phyloP scores from a whole-genome alignment of 2,888 invertebrate genomes.

The Clostera curtula region DNA sequence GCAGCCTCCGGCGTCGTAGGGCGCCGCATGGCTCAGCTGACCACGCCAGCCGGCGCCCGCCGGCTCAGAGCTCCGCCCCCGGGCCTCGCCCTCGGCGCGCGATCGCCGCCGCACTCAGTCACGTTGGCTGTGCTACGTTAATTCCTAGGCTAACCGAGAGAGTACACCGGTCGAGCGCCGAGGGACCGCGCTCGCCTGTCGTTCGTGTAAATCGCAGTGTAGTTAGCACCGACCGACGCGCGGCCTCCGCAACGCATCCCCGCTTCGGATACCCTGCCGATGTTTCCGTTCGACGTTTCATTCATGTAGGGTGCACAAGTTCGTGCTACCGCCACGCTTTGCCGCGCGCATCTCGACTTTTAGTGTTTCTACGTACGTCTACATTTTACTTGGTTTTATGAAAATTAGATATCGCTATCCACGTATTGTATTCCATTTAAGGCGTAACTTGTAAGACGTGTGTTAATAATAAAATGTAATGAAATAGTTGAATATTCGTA shows the following conservation, averaged over 20 bases:
- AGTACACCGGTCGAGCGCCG: slow-evolving; percentile 47
- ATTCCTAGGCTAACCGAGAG: slow-evolving; percentile 54
- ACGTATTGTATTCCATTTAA: slow-evolving; percentile 69
- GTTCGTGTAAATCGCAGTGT: slow-evolving; percentile 30
- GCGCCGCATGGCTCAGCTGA: slow-evolving; percentile 33
- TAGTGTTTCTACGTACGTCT: slow-evolving; percentile 47
- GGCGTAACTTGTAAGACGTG: slow-evolving; percentile 61
- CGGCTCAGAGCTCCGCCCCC: slow-evolving; percentile 36
- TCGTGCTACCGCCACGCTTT: slow-evolving; percentile 69
- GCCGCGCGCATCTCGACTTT: slow-evolving; percentile 63
- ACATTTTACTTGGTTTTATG: slow-evolving; percentile 45
- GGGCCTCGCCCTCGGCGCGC: slow-evolving; percentile 51
- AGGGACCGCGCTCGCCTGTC: slow-evolving; percentile 33
- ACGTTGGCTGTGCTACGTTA: slow-evolving; percentile 69
- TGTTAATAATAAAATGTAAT: slow-evolving; percentile 52
- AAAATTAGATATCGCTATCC: slow-evolving; percentile 54
- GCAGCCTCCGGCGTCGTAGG: slow-evolving; percentile 67
- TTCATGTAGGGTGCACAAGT: slow-evolving; percentile 68
- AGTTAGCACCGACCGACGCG: slow-evolving; percentile 21
- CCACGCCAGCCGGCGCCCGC: slow-evolving; percentile 35
- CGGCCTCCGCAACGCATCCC: slow-evolving; percentile 16
- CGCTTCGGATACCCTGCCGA: slow-evolving; percentile 49
- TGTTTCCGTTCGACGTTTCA: no score
- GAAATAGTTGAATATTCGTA: slow-evolving; percentile 57
- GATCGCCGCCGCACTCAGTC: slow-evolving; percentile 39